A percentile compares a stretch with the other conserved stretches of the same genome.
phyloP scores from a whole-genome alignment of 30 jellyfish, hydroid and myxozoan genomes.

The Pelagia noctiluca region DNA sequence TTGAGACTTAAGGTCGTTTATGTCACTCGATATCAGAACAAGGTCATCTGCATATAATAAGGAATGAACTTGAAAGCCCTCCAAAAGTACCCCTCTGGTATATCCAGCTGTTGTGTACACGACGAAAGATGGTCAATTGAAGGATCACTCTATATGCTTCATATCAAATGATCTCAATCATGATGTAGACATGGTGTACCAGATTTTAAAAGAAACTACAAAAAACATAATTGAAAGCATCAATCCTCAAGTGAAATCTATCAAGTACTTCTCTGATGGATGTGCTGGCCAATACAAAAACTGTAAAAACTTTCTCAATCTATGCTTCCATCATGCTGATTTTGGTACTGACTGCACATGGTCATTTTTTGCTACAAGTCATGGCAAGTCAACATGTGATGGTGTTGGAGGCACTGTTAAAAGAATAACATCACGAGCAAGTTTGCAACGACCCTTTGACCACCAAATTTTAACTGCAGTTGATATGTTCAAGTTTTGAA shows the following conservation, averaged over 20 bases:
- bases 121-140: background rate
- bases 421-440: conserved; percentile 67
- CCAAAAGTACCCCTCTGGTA: no score
- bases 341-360: conserved; percentile 69
- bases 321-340: conserved; percentile 60
- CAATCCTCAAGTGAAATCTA: conserved; percentile 8
- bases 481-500: conserved; percentile 48
- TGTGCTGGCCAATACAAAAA: no score
- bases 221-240: background rate
- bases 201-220: conserved; percentile 23
- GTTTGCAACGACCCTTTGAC: conserved; percentile 51
- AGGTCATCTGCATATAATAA: no score
- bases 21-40: no score
- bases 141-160: conserved; percentile 50
- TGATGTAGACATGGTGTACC: conserved; percentile 53
- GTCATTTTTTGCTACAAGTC: conserved; percentile 72
- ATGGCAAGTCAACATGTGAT: no score
- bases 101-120: conserved; percentile 55
- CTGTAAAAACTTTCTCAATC: no score
- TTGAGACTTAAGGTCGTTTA: no score
- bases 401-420: conserved; percentile 85
- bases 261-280: conserved; percentile 78
- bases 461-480: conserved; percentile 52
- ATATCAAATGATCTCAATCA: conserved; percentile 74
- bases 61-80: no score